Evolutionary conservation across 2,113 vertebrate species (phyloP).

Genomic region (Galbula dea): DNA sequence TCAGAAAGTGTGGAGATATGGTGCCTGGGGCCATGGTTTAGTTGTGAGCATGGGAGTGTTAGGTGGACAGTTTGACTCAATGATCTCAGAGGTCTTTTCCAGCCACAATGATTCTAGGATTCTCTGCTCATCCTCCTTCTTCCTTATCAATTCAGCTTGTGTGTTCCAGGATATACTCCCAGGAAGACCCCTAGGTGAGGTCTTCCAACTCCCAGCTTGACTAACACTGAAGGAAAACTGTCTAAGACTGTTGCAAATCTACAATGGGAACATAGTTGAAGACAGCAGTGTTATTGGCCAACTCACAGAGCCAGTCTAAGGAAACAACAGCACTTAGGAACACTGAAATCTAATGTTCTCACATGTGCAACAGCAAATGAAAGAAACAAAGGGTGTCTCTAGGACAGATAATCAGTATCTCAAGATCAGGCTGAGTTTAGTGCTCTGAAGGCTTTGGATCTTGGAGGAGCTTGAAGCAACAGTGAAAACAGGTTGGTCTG

Average conservation of each 20-base stretch:
- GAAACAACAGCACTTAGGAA: not conserved
- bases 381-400: not conserved
- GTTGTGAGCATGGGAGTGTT: too few relatives aligned
- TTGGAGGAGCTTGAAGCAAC: not conserved
- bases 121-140: not conserved
- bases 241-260: not conserved
- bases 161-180: not conserved
- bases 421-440: not conserved
- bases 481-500: not conserved
- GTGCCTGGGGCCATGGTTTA: too few relatives aligned
- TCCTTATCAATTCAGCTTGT: not conserved
- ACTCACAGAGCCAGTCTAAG: not conserved
- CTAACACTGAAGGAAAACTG: not conserved
- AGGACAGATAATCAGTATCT: not conserved
- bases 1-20: too few relatives aligned
- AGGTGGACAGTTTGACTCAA: too few relatives aligned
- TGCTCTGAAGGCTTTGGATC: not conserved
- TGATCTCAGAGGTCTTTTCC: too few relatives aligned
- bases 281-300: not conserved
- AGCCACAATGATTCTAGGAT: too few relatives aligned
- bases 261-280: not conserved
- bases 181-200: not conserved
- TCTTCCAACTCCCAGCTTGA: not conserved
- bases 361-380: not conserved
- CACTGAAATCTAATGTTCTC: not conserved